phyloP scores from a whole-genome alignment of 2,797 vertebrate species.

The Helicolenus hilgendorfi region DNA sequence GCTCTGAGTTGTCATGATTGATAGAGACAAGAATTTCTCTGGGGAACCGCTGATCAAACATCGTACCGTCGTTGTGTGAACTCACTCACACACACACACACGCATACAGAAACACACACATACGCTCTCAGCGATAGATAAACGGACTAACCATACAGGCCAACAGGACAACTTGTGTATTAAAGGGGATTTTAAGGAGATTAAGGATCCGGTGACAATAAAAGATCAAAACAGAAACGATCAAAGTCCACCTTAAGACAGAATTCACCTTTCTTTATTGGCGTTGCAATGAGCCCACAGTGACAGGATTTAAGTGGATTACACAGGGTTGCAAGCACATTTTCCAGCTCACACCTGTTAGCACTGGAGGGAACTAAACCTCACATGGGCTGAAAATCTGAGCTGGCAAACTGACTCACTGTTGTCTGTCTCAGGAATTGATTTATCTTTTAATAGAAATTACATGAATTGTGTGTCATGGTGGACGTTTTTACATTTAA shows the following conservation, averaged over 20 bases:
- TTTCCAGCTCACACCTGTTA: conserved; percentile 38
- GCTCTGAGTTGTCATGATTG: conserved; percentile 43
- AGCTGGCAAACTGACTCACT: neutral
- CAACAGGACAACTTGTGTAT: conserved; percentile 72
- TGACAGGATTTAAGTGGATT: conserved; percentile 35
- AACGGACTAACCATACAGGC: conserved; percentile 38
- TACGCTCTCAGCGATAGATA: conserved; percentile 19
- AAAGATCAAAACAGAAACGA: conserved; percentile 57
- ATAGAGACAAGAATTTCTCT: conserved; percentile 55
- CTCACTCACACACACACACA: neutral
- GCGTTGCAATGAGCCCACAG: conserved; percentile 11
- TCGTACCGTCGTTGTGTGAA: neutral
- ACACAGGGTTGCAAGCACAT: conserved; percentile 34
- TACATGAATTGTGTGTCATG: conserved; percentile 15
- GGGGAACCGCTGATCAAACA: conserved; percentile 63
- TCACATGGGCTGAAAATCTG: conserved; percentile 6
- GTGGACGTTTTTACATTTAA: conserved; percentile 28
- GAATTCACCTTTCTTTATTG: conserved; percentile 34
- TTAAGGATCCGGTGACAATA: conserved; percentile 87
- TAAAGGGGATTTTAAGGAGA: conserved; percentile 84
- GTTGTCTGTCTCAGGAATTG: neutral
- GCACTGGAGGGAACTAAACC: neutral
- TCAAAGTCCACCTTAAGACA: conserved; percentile 73
- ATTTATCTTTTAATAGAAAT: neutral
- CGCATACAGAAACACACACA: conserved; percentile 10